These are phyloP conservation scores for Maconellicoccus hirsutus DNA, from an alignment of 1,140 invertebrate species.

Conservation along the genomic window DNA sequence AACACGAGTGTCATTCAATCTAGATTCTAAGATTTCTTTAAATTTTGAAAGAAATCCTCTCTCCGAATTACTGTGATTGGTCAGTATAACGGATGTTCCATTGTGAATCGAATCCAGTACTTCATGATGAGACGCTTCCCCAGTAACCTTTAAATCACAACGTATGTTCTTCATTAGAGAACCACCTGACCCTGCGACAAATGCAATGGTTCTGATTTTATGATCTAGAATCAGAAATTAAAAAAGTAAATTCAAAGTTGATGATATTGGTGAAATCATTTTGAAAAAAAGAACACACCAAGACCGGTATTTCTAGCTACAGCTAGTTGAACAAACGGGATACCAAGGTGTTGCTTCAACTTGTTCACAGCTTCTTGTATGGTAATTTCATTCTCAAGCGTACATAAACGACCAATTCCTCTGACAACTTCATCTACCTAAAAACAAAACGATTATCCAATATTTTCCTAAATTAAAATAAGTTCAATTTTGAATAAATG, in stretches of 20 bases:
- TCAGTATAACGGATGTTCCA: constrained; percentile 69
- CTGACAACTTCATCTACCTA: background rate
- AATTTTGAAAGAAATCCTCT: constrained; percentile 57
- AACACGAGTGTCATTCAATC: background rate
- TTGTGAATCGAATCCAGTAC: constrained; percentile 71
- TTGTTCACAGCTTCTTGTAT: background rate
- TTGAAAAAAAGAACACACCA: background rate
- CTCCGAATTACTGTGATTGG: constrained; percentile 92
- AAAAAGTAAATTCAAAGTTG: too few species aligned
- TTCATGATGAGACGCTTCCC: constrained; percentile 95
- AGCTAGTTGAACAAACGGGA: background rate
- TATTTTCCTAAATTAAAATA: too few species aligned
- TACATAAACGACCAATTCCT: background rate
- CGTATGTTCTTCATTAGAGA: constrained; percentile 55
- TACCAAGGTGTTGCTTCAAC: background rate
- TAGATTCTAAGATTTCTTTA: background rate
- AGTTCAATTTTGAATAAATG: too few species aligned
- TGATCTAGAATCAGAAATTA: constrained; percentile 10
- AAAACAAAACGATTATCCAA: background rate
- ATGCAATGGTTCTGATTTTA: constrained; percentile 45
- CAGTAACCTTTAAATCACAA: constrained; percentile 76
- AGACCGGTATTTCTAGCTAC: background rate
- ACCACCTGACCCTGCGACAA: constrained; percentile 82
- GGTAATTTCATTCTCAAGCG: background rate
- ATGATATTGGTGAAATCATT: too few species aligned